Evolutionary conservation across 2,888 invertebrate genomes (phyloP), one percentile per base, ranked within the genome.

Genomic region (Philaethria dido): DNA sequence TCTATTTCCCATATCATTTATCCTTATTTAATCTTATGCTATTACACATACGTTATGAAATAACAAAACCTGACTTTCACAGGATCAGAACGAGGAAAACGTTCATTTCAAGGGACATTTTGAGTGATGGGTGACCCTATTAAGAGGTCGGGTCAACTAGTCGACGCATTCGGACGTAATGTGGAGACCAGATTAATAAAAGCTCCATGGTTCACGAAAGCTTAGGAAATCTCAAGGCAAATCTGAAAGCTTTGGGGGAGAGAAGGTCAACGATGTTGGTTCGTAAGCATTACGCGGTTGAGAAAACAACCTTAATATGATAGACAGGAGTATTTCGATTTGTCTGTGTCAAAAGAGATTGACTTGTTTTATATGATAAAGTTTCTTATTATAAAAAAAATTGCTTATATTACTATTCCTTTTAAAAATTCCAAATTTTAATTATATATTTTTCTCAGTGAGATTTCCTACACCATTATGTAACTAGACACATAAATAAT

Each of bases 121-220:
- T 74, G 75, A 76, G 72, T 73, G 71, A 76, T 76, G 69, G 67
- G 68, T 71, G 71, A 74, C 73, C 75, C 74, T 75, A 75, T 77
- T 76, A 77, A 68, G 65, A 69, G 73, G 72, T 29, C 65, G 70
- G 72, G 72, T 73, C 73, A 73, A 73, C 73, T 72, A 62, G 71
- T 69, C 69, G 67, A 67, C 71, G 69, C 65, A 68, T 64, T 68
- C 67, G 42, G 55, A 59, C 52, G 65, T 64, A 45, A 68, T 60
- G 67, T 68, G 63, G 45, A 45, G 45, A 68, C 71, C 71, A 69
- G 63, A 44, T 36, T 66, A 66, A 20, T 13, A 52, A 64, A 66
- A 47, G 67, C 62, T 22, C 50, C 36, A n/a, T 22, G 1, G 22
- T 25, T 63, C 39, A 25, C 18, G 9, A 39, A 29, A 16, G 13